Conservation (phyloP, 2,888 invertebrate genomes). For the Euphydryas editha region DNA sequence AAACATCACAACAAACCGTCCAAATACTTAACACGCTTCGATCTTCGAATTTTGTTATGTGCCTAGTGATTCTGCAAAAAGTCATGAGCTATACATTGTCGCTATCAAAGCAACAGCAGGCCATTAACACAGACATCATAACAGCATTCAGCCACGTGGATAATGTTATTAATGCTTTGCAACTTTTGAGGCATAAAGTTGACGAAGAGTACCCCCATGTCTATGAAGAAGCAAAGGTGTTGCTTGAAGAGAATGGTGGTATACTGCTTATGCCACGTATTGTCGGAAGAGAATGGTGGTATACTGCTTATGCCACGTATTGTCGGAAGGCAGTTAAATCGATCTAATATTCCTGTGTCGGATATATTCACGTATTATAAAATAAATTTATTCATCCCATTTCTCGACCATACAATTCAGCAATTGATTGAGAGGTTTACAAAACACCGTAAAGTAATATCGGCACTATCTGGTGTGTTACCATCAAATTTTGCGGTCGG, state of each 20-base stretch:
- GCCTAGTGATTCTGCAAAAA: not conserved
- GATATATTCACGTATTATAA: not conserved
- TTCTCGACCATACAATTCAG: constrained; percentile 22
- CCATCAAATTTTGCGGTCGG: not conserved
- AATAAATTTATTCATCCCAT: constrained; percentile 28
- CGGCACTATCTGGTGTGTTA: not conserved
- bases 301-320: constrained; percentile 1
- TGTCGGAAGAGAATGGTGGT: not conserved
- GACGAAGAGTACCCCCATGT: not conserved
- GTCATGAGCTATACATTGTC: not conserved
- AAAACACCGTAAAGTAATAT: not conserved
- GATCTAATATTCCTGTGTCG: not conserved
- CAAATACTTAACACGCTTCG: not conserved
- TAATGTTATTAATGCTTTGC: not conserved
- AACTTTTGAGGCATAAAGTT: not conserved
- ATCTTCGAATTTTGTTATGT: not conserved
- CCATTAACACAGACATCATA: not conserved
- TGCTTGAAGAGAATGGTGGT: not conserved
- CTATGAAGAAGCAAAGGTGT: not conserved
- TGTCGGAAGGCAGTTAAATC: not conserved
- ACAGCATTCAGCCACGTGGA: not conserved
- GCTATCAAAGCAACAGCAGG: not conserved
- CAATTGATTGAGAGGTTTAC: not conserved
- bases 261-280: too few species aligned
- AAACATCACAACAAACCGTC: not conserved